Base-by-base conservation (phyloP, 2,888 invertebrate genomes). In the Nephrocerus scutellatus region DNA sequence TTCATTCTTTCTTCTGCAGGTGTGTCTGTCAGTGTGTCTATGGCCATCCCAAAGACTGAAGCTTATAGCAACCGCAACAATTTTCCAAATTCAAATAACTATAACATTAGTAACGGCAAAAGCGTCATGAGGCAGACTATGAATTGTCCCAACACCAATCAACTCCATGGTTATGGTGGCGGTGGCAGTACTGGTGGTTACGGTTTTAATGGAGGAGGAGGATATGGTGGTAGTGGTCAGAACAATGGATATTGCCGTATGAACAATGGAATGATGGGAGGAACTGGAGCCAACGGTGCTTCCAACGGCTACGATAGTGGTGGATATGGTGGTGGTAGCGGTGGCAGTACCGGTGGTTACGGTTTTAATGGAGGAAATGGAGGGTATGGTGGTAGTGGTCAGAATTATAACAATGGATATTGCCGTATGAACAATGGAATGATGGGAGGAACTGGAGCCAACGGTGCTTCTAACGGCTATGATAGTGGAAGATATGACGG, bases 41-140 rank as follows among this genome's bases (percentile, higher is more conserved):
- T 84, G 57, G 89, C 89, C 18, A 84, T 87, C 16, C 89, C 89
- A 12, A 88, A 88, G n/a, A n/a, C n/a, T n/a, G n/a, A n/a, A 67
- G 79, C 76, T 49, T 80, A 79, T 51, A 72, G 73, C 43, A 62
- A 59, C 42, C 68, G 72, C 47, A 70, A 69, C 39, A 58, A 56
- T 38, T n/a, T n/a, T n/a, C 48, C 53, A n/a, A n/a, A n/a, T 35
- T 62, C 60, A 36, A 56, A 49, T 22, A 49, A 44, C 16, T 51
- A 49, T 22, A 43, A 46, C 52, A n/a, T n/a, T n/a, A n/a, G n/a
- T n/a, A n/a, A n/a, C n/a, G n/a, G n/a, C n/a, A n/a, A n/a, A n/a
- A n/a, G n/a, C n/a, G n/a, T n/a, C n/a, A n/a, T n/a, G n/a, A n/a
- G n/a, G n/a, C 59, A 60, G 44, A 54, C 53, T 30, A n/a, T n/a